Base-by-base conservation (phyloP, 1,140 invertebrate species). In the Caerostris darwini region DNA sequence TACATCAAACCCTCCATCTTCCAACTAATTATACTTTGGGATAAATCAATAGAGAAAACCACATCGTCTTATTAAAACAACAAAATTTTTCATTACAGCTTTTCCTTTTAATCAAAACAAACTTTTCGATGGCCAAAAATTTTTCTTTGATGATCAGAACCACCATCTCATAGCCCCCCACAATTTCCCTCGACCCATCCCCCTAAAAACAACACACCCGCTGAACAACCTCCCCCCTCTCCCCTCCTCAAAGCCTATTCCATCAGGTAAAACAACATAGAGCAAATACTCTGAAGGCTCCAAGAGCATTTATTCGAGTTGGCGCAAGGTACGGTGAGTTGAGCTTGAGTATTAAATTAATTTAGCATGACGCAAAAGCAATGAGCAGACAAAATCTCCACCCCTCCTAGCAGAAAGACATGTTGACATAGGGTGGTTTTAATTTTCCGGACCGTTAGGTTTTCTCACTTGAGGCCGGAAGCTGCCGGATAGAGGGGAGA, bases 371-470 rank as follows among this genome's bases (percentile, higher is more conserved):
- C 92, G 56, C 64, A 17, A 53, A 14, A 58, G 81, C 83, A 87
- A 93, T 93, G 92, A 93, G 50, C 83, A 34, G 17, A 50, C 19
- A 59, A 93, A 93, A 93, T 93, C 92, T 71, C 82, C 53, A 93
- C 82, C 92, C 58, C 53, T 56, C n/a, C 5, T 61, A 54, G n/a
- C 19, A 67, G 58, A 77, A 54, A 92, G 90, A 93, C 85, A 93
- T 93, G 92, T 93, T 93, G 92, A 93, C 92, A 93, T 64, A 93
- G 92, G 92, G 83, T 77, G 92, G 92, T 93, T 93, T 93, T 93
- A 93, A 93, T 93, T 93, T 93, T 93, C 83, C 92, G 85, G 82
- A 58, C 82, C 92, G 92, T 93, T 93, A 93, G 92, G 92, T 93
- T 87, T 93, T 93, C 92, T 86, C 92, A 93, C 92, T 93, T 71